Percentiles rank a stretch among this genome's conserved stretches.
Conservation (phyloP, 2,888 invertebrate genomes). For the Noctuana brunneofusca region DNA sequence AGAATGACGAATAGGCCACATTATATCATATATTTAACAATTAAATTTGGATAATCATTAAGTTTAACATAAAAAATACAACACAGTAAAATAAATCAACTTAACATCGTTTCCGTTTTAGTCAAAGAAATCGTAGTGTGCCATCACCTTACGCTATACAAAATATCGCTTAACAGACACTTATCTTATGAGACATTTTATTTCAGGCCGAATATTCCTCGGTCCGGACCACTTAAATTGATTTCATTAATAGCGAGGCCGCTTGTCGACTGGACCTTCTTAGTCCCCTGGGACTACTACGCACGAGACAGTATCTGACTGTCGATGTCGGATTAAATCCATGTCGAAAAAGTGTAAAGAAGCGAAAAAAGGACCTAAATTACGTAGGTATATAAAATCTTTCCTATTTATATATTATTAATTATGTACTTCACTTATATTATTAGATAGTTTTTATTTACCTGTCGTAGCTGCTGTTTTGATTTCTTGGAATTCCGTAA, state of each 20-base stretch:
- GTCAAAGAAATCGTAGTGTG: not conserved
- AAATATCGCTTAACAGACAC: slow-evolving; percentile 4
- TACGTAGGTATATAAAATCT: not conserved
- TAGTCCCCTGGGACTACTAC: not conserved
- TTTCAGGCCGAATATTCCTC: slow-evolving; percentile 5
- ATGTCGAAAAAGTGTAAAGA: slow-evolving; percentile 2
- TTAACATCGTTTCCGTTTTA: no score
- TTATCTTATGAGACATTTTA: slow-evolving; percentile 3
- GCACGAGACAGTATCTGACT: slow-evolving; percentile 9
- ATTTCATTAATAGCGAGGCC: slow-evolving; percentile 22
- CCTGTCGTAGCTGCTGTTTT: no score
- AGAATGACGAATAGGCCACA: no score
- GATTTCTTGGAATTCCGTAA: no score
- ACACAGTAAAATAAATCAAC: no score
- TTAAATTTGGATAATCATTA: no score
- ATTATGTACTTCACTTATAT: no score
- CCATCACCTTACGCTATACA: not conserved
- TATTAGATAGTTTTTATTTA: no score
- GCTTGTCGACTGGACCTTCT: slow-evolving; percentile 1
- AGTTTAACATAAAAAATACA: no score
- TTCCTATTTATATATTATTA: no score
- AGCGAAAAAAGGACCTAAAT: not conserved
- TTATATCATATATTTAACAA: no score
- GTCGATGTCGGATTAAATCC: not conserved
- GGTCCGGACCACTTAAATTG: slow-evolving; percentile 17